A percentile compares a stretch with the other conserved stretches of the same genome.
Conservation (phyloP, 35 echinoderm and acorn worm genomes). For the Chiridota heheva region DNA sequence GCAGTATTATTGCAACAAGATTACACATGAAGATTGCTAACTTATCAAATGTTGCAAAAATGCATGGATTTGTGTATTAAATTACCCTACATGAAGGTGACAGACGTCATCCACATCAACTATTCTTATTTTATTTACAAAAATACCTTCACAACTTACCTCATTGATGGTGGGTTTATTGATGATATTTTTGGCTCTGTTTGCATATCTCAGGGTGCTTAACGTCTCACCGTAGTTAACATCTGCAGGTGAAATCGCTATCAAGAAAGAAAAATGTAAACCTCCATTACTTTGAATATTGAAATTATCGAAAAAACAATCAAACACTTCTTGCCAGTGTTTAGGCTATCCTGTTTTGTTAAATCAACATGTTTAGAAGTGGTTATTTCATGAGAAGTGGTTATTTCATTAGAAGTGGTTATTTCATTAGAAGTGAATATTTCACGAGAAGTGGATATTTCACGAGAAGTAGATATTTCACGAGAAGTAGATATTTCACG, state of each 20-base stretch:
- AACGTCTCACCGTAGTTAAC: constrained; percentile 95
- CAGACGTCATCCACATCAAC: too few species aligned
- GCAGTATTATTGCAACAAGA: too few species aligned
- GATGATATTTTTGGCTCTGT: constrained; percentile 98
- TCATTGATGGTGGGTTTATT: constrained; percentile 99
- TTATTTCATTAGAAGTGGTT: neutral
- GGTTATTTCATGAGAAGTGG: neutral
- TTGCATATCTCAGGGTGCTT: constrained; percentile 95
- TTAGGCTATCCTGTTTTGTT: neutral
- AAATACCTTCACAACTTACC: too few species aligned
- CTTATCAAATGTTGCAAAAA: too few species aligned
- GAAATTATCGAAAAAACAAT: neutral
- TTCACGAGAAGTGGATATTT: neutral
- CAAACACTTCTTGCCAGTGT: neutral
- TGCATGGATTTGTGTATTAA: too few species aligned
- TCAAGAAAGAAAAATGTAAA: neutral
- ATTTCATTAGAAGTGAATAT: neutral
- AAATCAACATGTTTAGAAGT: neutral
- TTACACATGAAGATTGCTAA: too few species aligned
- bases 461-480: neutral
- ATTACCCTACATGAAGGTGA: too few species aligned
- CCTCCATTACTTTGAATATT: neutral
- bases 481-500: neutral
- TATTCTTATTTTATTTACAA: too few species aligned
- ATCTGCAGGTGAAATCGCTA: constrained; percentile 97